Conservation (phyloP, 2,113 vertebrate species). For the Boulengeromyrus knoepffleri region DNA sequence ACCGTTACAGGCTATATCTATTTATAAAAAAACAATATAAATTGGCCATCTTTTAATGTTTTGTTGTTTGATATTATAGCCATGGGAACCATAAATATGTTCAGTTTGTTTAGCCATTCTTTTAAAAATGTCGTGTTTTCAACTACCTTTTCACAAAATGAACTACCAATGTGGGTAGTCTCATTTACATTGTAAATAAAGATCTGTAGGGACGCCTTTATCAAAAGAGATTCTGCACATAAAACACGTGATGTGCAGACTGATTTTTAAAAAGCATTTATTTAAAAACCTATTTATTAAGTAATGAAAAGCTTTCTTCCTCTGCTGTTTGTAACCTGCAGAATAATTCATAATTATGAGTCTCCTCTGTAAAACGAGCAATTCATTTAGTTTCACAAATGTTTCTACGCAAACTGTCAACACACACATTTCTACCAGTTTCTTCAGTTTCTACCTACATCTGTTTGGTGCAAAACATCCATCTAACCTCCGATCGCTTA, state of each 20-base stretch:
- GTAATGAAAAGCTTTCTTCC: background rate
- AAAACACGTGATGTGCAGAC: background rate
- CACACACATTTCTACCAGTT: background rate
- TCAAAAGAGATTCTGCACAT: background rate
- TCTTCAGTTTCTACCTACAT: background rate
- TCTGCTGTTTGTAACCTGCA: background rate
- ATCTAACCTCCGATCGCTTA: background rate
- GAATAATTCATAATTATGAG: background rate
- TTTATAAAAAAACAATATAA: background rate
- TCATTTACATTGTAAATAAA: background rate
- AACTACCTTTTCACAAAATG: background rate
- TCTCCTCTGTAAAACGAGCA: background rate
- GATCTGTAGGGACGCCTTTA: background rate
- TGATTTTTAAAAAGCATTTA: background rate
- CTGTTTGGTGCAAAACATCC: background rate
- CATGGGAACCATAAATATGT: background rate
- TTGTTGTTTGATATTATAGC: background rate
- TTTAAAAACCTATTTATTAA: background rate
- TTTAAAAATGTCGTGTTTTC: background rate
- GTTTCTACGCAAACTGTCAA: background rate
- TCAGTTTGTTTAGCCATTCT: background rate
- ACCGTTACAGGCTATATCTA: background rate
- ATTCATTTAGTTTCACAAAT: background rate
- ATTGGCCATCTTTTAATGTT: background rate
- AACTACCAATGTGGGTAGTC: background rate